Evolutionary conservation across 35 echinoderm and acorn worm species (phyloP).

Genomic region (Chiridota heheva): DNA sequence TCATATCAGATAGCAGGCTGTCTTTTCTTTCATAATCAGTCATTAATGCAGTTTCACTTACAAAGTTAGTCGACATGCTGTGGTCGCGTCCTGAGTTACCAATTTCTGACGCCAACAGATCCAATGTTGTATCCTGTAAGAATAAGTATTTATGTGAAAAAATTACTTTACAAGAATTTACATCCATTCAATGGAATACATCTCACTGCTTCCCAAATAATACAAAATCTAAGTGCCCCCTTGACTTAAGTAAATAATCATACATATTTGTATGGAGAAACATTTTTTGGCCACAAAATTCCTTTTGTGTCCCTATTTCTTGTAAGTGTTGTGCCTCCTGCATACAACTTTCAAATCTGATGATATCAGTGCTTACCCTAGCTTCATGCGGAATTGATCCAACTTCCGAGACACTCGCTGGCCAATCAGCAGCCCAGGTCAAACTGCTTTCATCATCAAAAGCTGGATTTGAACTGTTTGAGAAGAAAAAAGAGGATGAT

Average conservation of each 20-base stretch:
- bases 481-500: too few relatives aligned
- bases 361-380: too few relatives aligned
- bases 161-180: too few relatives aligned
- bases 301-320: too few relatives aligned
- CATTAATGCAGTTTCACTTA: slow-evolving; percentile 35
- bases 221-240: background rate
- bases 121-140: slow-evolving; percentile 1
- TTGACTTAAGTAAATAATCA: background rate
- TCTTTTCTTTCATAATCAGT: too few relatives aligned
- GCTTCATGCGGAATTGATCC: too few relatives aligned
- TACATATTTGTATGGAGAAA: background rate
- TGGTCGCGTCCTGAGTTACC: slow-evolving; percentile 12
- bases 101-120: slow-evolving; percentile 23
- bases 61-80: slow-evolving; percentile 35
- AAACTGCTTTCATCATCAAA: slow-evolving; percentile 27
- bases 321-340: too few relatives aligned
- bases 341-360: too few relatives aligned
- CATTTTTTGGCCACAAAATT: too few relatives aligned
- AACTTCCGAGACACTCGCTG: slow-evolving; percentile 27
- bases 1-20: too few relatives aligned
- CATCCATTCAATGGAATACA: too few relatives aligned
- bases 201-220: slow-evolving; percentile 1
- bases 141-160: background rate
- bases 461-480: slow-evolving; percentile 12
- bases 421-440: slow-evolving; percentile 22